Evolutionary conservation across 2,113 vertebrate genomes (phyloP).

Genomic region (Coregonus clupeaformis): DNA sequence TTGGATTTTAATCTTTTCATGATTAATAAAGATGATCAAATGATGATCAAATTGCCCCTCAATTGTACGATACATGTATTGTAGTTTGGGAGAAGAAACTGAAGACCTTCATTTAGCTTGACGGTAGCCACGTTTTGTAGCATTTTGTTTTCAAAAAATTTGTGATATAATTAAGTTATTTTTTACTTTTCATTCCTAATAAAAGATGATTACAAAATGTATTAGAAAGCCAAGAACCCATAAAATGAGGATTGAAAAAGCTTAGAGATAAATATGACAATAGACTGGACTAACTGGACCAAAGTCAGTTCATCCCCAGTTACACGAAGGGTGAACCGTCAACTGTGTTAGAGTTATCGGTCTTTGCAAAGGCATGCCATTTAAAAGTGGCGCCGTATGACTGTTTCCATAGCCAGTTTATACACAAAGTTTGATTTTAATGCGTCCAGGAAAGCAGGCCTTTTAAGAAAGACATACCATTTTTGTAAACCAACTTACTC

Average conservation of each 20-base stretch:
- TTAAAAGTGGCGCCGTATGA: no score
- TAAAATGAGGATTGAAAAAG: not conserved
- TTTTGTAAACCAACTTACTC: no score
- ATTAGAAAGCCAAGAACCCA: not conserved
- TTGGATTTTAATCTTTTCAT: slow-evolving; percentile 34
- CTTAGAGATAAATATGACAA: not conserved
- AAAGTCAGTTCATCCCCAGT: not conserved
- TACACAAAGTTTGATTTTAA: no score
- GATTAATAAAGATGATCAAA: slow-evolving; percentile 37
- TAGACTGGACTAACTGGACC: not conserved
- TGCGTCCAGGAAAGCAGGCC: no score
- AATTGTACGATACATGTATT: slow-evolving; percentile 25
- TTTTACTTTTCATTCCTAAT: not conserved
- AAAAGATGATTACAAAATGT: not conserved
- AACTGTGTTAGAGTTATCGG: no score
- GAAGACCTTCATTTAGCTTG: slow-evolving; percentile 16
- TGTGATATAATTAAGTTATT: not conserved
- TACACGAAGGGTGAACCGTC: no score
- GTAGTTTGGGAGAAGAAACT: slow-evolving; percentile 11
- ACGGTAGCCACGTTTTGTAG: slow-evolving; percentile 18
- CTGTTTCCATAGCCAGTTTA: no score
- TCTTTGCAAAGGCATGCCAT: no score
- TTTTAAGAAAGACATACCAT: no score
- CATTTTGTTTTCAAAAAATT: slow-evolving; percentile 18
- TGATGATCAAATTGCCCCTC: slow-evolving; percentile 29